Evolutionary conservation across 2,888 invertebrate genomes (phyloP).

Genomic region (Galeruca laticollis): DNA sequence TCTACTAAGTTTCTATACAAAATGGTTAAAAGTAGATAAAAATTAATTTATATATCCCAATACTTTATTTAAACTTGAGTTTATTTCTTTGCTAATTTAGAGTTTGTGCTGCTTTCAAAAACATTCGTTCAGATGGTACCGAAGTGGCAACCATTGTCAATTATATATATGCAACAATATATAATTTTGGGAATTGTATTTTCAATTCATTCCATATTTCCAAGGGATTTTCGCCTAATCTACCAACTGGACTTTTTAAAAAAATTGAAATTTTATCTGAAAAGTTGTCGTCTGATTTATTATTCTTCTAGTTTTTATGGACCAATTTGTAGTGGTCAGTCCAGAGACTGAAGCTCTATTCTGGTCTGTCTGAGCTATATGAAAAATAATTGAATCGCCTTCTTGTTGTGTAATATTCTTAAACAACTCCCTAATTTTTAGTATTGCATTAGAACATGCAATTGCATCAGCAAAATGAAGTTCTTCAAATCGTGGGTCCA

Average conservation of each 20-base stretch:
- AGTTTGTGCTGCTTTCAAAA: conserved; percentile 32
- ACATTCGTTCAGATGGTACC: conserved; percentile 33
- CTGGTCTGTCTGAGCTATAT: background rate
- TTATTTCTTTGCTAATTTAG: conserved; percentile 16
- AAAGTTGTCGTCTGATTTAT: background rate
- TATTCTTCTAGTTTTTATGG: background rate
- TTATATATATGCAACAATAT: conserved; percentile 25
- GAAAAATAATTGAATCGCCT: background rate
- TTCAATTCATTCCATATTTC: conserved; percentile 16
- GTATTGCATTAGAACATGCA: conserved; percentile 23
- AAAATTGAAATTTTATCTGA: conserved; percentile 15
- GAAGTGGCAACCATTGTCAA: conserved; percentile 34
- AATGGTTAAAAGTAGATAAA: no score
- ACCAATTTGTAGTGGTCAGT: background rate
- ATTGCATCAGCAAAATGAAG: conserved; percentile 35
- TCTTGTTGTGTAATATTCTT: background rate
- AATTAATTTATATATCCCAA: no score
- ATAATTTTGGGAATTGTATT: no score
- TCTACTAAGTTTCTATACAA: no score
- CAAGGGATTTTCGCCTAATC: conserved; percentile 18
- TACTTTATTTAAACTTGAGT: background rate
- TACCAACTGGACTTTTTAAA: conserved; percentile 20
- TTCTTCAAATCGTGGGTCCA: conserved; percentile 44
- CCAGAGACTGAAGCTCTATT: background rate
- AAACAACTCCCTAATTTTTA: conserved; percentile 9